phyloP scores from a whole-genome alignment of 2,797 vertebrate species.

The Anguilla marmorata region DNA sequence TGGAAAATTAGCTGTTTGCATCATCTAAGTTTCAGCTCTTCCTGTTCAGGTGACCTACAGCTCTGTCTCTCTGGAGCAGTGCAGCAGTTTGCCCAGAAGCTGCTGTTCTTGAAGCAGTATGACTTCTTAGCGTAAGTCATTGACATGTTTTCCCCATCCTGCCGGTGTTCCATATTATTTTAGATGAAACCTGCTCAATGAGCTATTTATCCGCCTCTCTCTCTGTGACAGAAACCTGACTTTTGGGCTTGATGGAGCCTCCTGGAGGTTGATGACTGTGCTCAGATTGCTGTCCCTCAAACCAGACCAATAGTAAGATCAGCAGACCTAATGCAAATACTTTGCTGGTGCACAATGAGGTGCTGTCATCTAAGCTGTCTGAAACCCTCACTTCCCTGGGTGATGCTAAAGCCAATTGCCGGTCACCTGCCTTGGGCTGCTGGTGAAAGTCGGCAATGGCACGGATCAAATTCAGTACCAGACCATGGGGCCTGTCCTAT shows the following conservation, averaged over 20 bases:
- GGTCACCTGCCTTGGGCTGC: too few relatives aligned
- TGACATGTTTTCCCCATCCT: background rate
- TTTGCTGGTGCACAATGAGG: too few relatives aligned
- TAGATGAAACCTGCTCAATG: background rate
- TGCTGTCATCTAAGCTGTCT: too few relatives aligned
- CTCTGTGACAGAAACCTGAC: constrained; percentile 78
- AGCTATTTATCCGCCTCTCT: background rate
- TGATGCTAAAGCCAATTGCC: too few relatives aligned
- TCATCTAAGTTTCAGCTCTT: constrained; percentile 10
- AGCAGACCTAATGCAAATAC: background rate
- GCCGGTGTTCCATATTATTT: background rate
- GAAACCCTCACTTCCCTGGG: too few relatives aligned
- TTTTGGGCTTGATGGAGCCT: constrained; percentile 84
- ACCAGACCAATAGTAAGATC: constrained; percentile 77
- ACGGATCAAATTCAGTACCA: too few relatives aligned
- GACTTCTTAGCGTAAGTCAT: constrained; percentile 76
- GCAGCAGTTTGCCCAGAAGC: constrained; percentile 79
- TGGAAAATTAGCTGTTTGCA: background rate
- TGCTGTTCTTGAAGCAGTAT: constrained; percentile 80
- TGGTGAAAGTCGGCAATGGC: too few relatives aligned
- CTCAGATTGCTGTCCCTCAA: constrained; percentile 79
- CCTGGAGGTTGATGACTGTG: constrained; percentile 85
- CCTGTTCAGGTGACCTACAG: constrained; percentile 66
- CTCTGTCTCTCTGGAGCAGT: constrained; percentile 68
- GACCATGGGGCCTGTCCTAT: too few relatives aligned